A percentile compares a stretch with the other conserved stretches of the same genome.
phyloP scores from a whole-genome alignment of 2,888 invertebrate species.

The Heliconius cydno region DNA sequence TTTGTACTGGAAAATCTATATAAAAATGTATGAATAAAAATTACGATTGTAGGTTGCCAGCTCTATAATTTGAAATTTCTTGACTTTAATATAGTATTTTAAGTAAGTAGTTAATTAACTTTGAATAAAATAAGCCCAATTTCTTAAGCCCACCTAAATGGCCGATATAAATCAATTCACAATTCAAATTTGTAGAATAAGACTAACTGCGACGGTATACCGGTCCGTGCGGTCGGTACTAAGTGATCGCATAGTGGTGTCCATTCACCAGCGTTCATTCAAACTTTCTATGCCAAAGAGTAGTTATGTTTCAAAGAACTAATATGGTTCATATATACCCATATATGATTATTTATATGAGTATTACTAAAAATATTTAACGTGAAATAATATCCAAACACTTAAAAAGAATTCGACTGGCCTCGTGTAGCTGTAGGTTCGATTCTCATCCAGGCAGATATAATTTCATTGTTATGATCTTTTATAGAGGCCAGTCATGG shows the following conservation, averaged over 20 bases:
- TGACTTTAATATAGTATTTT: not conserved
- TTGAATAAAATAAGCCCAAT: not conserved
- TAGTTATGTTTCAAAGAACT: conserved; percentile 37
- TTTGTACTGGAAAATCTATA: not conserved
- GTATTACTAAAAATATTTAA: not conserved
- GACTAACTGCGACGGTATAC: conserved; percentile 58
- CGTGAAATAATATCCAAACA: not conserved
- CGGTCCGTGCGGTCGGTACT: conserved; percentile 52
- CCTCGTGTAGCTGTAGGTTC: not conserved
- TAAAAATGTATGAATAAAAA: not conserved
- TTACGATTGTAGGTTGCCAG: too few species aligned
- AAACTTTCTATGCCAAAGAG: conserved; percentile 75
- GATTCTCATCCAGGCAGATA: not conserved
- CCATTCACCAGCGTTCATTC: conserved; percentile 76
- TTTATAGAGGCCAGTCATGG: too few species aligned
- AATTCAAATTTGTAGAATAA: conserved; percentile 43
- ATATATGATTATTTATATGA: too few species aligned
- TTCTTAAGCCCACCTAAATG: not conserved
- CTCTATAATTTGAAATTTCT: not conserved
- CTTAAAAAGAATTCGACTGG: not conserved
- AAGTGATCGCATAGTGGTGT: conserved; percentile 56
- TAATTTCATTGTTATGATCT: too few species aligned
- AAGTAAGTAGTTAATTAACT: too few species aligned
- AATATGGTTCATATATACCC: not conserved
- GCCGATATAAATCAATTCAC: conserved; percentile 14